These are phyloP conservation scores for Cryptus viduatorius DNA, from an alignment of 2,888 invertebrate species.

Conservation along the genomic window DNA sequence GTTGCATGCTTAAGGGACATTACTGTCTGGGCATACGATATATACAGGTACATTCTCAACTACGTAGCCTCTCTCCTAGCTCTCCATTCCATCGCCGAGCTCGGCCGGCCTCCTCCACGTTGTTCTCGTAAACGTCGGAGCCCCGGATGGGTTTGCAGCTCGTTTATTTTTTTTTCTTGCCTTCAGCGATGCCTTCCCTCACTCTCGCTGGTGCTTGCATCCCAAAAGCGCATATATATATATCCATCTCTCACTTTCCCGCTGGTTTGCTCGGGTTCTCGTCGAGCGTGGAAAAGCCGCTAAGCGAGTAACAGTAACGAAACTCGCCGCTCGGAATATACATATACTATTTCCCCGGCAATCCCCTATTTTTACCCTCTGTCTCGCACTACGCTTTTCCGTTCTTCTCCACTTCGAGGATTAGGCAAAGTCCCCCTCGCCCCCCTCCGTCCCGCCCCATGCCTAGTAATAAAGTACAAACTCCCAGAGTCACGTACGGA, in stretches of 20 bases:
- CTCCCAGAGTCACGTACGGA: conserved; percentile 45
- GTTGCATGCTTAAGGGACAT: conserved; percentile 74
- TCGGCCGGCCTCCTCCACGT: conserved; percentile 57
- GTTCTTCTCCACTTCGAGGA: conserved; percentile 45
- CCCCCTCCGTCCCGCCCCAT: too few species aligned
- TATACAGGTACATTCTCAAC: conserved; percentile 55
- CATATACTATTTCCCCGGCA: conserved; percentile 40
- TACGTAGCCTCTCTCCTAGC: conserved; percentile 45
- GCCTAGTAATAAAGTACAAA: conserved; percentile 58
- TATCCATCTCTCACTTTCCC: conserved; percentile 49
- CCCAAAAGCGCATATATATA: conserved; percentile 36
- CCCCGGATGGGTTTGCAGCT: conserved; percentile 70
- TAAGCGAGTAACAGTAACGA: conserved; percentile 68
- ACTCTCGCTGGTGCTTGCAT: conserved; percentile 39
- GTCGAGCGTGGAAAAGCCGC: conserved; percentile 69
- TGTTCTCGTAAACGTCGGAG: conserved; percentile 71
- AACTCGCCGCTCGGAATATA: conserved; percentile 59
- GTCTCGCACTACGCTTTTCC: conserved; percentile 41
- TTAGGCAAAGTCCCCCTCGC: conserved; percentile 55
- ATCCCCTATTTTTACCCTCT: conserved; percentile 55
- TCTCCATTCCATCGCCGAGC: conserved; percentile 55
- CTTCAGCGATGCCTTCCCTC: conserved; percentile 48
- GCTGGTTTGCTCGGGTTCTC: conserved; percentile 56
- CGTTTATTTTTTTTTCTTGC: conserved; percentile 62
- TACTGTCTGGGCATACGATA: conserved; percentile 71